Base-by-base conservation (phyloP, 2,113 vertebrate species). In the Dasypus novemcinctus region DNA sequence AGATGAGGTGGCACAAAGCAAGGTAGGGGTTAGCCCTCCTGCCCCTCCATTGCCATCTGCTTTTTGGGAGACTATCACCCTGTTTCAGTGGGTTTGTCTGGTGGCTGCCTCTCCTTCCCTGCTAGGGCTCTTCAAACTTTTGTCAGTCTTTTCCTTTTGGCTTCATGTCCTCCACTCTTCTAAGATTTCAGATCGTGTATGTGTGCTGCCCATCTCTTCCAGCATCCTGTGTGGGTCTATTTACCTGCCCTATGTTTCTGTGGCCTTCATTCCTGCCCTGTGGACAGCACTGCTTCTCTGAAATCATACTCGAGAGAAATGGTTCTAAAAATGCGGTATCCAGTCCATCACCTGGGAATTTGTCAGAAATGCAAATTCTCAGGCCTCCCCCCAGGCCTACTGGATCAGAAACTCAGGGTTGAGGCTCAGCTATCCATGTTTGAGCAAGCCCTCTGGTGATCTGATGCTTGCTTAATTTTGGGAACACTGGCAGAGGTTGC, bases 1-100 rank as follows among this genome's bases (percentile, higher is more conserved):
- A 93, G 99, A 99, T 74, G 99, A 99, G 91, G 98, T 99, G 98
- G 98, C 99, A 33, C 99, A 98, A 96, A 98, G 98, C 98, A 99
- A 99, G 98, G 99, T 99, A 98, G 23, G 87, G 13, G 2, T 81
- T 27, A 5, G 90, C 71, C 66, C 87, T 89, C 68, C 91, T 4
- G 33, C 21, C 93, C 29, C 17, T 38, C 31, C 86, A 74, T 87
- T 63, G 82, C 61, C 61, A 1, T 68, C 36, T 36, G 8, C 69
- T 57, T 43, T n/a, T n/a, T 84, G 96, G 94, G 72, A 75, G 52
- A 84, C 71, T 2, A 4, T 75, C 81, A 61, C 13, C 41, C 5
- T 4, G 23, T 79, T n/a, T 69, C 74, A 33, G 57, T 61, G 9
- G 89, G 89, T 31, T 69, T n/a, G 5, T 36, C 75, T 36, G 66